A percentile compares a stretch with the other conserved stretches of the same genome.
These are phyloP conservation scores for Synanthedon andrenaeformis DNA, from an alignment of 2,888 invertebrate genomes.

Conservation along the genomic window DNA sequence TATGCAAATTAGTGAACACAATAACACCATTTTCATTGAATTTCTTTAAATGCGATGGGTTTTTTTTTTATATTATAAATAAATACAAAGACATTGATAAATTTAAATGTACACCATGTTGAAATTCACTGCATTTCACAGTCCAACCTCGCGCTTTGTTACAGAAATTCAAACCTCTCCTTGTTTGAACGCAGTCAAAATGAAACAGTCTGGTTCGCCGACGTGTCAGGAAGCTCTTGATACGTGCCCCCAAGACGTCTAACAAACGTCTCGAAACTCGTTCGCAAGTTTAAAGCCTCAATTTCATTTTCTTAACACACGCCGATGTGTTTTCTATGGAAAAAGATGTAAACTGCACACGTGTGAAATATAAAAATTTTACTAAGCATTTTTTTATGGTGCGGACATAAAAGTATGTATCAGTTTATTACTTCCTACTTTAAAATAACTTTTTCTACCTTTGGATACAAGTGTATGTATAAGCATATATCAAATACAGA, in stretches of 20 bases:
- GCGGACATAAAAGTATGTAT: too few relatives aligned
- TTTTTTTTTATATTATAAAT: too few relatives aligned
- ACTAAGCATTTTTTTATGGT: background rate
- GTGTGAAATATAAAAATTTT: constrained; percentile 40
- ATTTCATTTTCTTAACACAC: constrained; percentile 60
- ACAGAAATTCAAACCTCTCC: constrained; percentile 23
- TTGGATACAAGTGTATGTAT: too few relatives aligned
- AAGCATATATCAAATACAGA: too few relatives aligned
- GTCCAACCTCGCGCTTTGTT: constrained; percentile 4
- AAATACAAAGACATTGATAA: too few relatives aligned
- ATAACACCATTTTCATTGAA: too few relatives aligned
- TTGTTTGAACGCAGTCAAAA: constrained; percentile 16
- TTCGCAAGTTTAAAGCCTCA: constrained; percentile 57
- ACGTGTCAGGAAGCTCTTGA: constrained; percentile 45
- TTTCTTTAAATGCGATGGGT: too few relatives aligned
- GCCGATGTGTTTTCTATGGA: constrained; percentile 24
- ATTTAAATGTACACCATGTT: too few relatives aligned
- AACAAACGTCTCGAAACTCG: constrained; percentile 53
- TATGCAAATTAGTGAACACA: too few relatives aligned
- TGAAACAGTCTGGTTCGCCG: constrained; percentile 49
- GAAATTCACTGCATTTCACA: background rate
- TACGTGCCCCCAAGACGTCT: constrained; percentile 35
- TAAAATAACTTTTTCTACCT: too few relatives aligned
- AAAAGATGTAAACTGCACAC: constrained; percentile 45
- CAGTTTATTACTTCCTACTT: too few relatives aligned